Conservation (phyloP, 2,797 vertebrate genomes). For the Alosa sapidissima region DNA sequence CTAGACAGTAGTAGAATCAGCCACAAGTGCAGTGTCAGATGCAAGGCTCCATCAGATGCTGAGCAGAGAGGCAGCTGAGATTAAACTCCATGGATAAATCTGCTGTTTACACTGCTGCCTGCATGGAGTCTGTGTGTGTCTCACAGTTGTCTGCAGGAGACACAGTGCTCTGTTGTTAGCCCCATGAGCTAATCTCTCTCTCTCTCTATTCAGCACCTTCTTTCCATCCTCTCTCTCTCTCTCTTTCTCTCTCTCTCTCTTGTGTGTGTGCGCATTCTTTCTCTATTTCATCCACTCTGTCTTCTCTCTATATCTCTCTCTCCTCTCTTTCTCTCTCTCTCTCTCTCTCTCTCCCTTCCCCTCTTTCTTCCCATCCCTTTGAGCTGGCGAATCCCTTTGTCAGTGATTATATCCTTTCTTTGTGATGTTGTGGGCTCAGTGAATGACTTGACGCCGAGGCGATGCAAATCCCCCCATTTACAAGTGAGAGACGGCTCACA, state of each 20-base stretch:
- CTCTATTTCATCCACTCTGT: not conserved
- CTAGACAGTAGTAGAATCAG: not conserved
- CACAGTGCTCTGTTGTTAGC: not conserved
- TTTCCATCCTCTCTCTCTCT: not conserved
- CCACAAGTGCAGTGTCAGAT: not conserved
- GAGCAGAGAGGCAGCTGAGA: not conserved
- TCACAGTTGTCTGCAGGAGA: not conserved
- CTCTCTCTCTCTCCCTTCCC: not conserved
- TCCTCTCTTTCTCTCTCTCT: not conserved
- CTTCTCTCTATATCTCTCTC: not conserved
- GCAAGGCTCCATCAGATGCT: not conserved
- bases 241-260: not conserved
- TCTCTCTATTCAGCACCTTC: not conserved
- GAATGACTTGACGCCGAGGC: slow-evolving; percentile 52
- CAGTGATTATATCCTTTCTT: slow-evolving; percentile 51
- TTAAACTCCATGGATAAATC: not conserved
- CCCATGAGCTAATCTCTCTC: not conserved
- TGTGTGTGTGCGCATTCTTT: no score
- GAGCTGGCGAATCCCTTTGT: slow-evolving; percentile 40
- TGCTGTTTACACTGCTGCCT: slow-evolving; percentile 12
- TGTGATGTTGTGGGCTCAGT: slow-evolving; percentile 53
- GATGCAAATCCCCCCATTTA: slow-evolving; percentile 54
- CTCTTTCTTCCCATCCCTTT: slow-evolving; percentile 21
- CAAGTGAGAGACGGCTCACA: slow-evolving; percentile 50
- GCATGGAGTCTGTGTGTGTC: not conserved